Evolutionary conservation across 2,113 vertebrate species (phyloP), one percentile per base, ranked within the genome.

Genomic region (Sander lucioperca): DNA sequence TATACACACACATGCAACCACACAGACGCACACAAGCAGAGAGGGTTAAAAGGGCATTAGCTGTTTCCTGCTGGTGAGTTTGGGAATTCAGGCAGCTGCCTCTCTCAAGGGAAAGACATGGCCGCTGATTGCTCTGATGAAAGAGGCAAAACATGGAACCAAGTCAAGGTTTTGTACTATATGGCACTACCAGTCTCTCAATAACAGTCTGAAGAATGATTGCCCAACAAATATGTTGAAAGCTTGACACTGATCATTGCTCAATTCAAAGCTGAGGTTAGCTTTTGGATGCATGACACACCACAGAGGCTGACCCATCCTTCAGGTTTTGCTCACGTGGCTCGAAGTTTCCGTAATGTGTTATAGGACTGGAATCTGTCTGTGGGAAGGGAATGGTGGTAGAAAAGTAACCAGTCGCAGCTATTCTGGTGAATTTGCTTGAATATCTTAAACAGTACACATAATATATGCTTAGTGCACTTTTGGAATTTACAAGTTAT

Each of bases 31-130:
- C 79, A 84, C 74, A 64, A 69, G 59, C 85, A 62, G 77, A 65
- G 82, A 75, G 74, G 78, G 83, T 86, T 72, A 80, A 79, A 87
- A 84, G 80, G 80, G 77, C 83, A 88, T 79, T 69, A 50, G 77
- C 79, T 57, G 86, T 83, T 93, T 93, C 86, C 90, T 92, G 89
- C 39, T 45, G 7, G 71, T 36, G 74, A 81, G 69, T 86, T 79
- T 76, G 74, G 82, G 91, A 90, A 84, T 90, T 77, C 56, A 54
- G 75, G 68, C 83, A 69, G 68, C 79, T 74, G 69, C 21, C 30
- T 64, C 53, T 86, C 85, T 77, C 65, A 14, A 4, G 87, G 87
- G 74, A 87, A 76, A 85, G 19, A 4, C 74, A 3, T 45, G 71
- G 77, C 63, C 3, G 10, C 19, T 14, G 45, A 65, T 79, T 66